Base-by-base conservation (phyloP, 2,797 vertebrate species). In the Protosalanx chinensis region DNA sequence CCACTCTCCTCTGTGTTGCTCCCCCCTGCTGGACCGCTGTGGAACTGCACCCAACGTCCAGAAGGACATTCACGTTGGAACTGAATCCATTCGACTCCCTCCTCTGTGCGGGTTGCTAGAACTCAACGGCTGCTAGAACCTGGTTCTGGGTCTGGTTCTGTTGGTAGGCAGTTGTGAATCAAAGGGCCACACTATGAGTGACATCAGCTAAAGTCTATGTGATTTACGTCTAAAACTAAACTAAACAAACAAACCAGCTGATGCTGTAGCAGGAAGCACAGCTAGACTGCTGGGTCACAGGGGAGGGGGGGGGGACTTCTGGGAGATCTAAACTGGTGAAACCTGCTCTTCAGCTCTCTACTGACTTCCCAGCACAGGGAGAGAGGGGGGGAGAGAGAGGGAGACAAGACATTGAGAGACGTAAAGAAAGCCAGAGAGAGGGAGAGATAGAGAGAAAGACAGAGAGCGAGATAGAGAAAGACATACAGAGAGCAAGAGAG, bases 11-110 rank as follows among this genome's bases (percentile, higher is more conserved):
- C 74, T 23, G 33, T 73, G 35, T 35, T 72, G 67, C 74, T 81
- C 87, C 90, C 86, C 86, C 81, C 90, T 83, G 73, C 64, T 68
- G 89, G 83, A 68, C 72, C 27, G 32, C 35, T 30, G 27, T 35
- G 0, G 8, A 74, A 76, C 29, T 23, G 59, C 68, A 49, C 5
- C 30, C 27, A 30, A 62, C 18, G 3, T 7, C 5, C n/a, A 3
- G 56, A 7, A 23, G n/a, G 20, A 57, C 4, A 57, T 57, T n/a
- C 18, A 23, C 18, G 5, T 56, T 41, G 1, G 37, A 41, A 41
- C 37, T 12, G 37, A 41, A 53, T 53, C 51, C 3, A 53, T 53
- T 6, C 3, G 16, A 53, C 3, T 53, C 51, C 15, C 15, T 27
- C 23, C 23, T 27, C 1, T 27, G 1, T 27, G 23, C 23, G 23